phyloP scores from a whole-genome alignment of 2,888 invertebrate species.

The Xestia ashworthii region DNA sequence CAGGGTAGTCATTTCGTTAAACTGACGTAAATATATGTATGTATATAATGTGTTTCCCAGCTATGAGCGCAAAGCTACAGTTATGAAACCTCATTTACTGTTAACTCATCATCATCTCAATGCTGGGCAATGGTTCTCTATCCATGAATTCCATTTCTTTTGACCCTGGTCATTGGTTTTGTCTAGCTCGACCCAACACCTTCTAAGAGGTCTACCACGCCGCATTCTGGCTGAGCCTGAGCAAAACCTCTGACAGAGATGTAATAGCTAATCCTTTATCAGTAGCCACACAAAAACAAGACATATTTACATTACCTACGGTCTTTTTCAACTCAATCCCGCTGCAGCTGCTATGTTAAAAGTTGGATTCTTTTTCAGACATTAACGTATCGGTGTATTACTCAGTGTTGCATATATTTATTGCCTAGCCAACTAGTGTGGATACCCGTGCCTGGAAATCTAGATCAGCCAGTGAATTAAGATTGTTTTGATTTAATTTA shows the following conservation, averaged over 20 bases:
- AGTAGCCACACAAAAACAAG: background rate
- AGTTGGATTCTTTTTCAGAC: constrained; percentile 36
- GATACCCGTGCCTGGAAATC: constrained; percentile 30
- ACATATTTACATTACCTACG: background rate
- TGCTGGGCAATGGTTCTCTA: background rate
- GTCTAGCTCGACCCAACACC: too few species aligned
- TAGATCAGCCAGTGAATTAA: constrained; percentile 47
- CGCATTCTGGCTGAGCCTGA: background rate
- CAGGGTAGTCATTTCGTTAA: background rate
- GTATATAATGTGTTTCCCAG: background rate
- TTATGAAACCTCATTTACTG: background rate
- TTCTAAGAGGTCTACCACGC: background rate
- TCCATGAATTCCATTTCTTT: background rate
- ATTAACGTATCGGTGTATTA: constrained; percentile 30
- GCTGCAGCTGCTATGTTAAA: constrained; percentile 5
- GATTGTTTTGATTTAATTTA: constrained; percentile 38
- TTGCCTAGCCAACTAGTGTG: constrained; percentile 26
- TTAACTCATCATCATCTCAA: background rate
- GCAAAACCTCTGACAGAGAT: background rate
- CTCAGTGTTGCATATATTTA: constrained; percentile 46
- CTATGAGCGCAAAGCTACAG: background rate
- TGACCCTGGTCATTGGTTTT: background rate
- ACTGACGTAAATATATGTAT: background rate
- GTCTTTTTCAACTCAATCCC: constrained; percentile 2
- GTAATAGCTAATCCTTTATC: background rate